Evolutionary conservation across 2,113 vertebrate genomes (phyloP).

Genomic region (Mystacornis crossleyi): DNA sequence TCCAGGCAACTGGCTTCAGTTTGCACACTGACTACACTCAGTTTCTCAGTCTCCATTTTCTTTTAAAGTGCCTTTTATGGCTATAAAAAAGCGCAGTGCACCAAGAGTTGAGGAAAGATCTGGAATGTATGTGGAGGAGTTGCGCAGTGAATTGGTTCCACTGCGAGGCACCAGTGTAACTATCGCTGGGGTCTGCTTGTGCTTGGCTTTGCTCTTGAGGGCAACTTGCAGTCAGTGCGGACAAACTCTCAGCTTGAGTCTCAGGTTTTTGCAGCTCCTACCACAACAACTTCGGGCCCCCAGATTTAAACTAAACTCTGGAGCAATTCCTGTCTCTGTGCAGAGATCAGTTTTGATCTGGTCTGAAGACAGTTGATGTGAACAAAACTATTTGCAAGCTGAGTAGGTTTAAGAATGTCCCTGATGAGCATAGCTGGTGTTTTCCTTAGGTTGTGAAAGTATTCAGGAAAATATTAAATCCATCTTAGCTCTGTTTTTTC

Average conservation of each 20-base stretch:
- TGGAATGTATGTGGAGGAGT: not conserved
- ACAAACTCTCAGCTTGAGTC: not conserved
- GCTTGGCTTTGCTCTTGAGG: not conserved
- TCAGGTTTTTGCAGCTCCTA: not conserved
- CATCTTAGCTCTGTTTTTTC: not conserved
- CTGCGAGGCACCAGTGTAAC: not conserved
- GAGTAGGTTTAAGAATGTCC: not conserved
- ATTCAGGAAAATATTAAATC: not conserved
- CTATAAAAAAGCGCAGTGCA: not conserved
- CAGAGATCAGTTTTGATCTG: not conserved
- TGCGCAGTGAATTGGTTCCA: not conserved
- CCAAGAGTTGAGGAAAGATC: not conserved
- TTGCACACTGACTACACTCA: not conserved
- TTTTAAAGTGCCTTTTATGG: not conserved
- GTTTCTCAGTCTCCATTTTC: constrained; percentile 43
- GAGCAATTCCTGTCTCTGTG: not conserved
- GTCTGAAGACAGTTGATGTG: not conserved
- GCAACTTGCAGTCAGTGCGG: not conserved
- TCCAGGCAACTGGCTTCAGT: constrained; percentile 1
- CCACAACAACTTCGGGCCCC: not conserved
- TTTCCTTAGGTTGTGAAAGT: not conserved
- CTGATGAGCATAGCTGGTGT: not conserved
- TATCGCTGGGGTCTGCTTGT: not conserved
- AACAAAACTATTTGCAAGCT: not conserved
- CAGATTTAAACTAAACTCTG: not conserved